Base-by-base conservation (phyloP, 1,140 invertebrate genomes). In the Bombus waltoni region DNA sequence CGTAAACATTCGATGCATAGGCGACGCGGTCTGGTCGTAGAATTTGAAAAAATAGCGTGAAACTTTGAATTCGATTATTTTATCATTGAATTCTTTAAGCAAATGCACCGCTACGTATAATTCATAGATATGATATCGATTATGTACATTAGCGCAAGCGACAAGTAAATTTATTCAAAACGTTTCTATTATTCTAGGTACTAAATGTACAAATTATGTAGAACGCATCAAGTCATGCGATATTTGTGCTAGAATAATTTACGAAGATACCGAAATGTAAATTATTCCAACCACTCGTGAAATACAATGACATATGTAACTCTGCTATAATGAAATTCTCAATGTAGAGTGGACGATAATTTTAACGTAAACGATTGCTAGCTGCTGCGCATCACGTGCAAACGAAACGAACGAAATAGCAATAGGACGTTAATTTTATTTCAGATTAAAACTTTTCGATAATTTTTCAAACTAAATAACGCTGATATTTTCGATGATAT, bases 291-390 rank as follows among this genome's bases (percentile, higher is more conserved):
- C 25, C 59, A 42, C n/a, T 78, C 44, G 9, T 28, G 74, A 75
- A 57, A 57, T 22, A 75, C 47, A 57, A 57, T 75, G 32, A 22
- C 47, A 47, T 35, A 28, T 75, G 47, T 75, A 38, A 13, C 18
- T 75, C 70, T 72, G 28, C 13, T 28, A 11, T 75, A 75, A 75
- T 75, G 44, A 75, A 75, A 57, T 75, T 75, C 47, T 47, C 44
- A 57, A 25, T 38, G 35, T 35, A 35, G 28, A 75, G 47, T 57
- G 74, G 22, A 57, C 74, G 47, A 32, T 47, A 35, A 75, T 75
- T 75, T 75, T 75, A 28, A 57, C 42, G 28, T 38, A 57, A 75
- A 35, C 25, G 42, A n/a, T 53, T 75, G 22, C 44, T 57, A 35
- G 2, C 22, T 15, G 70, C 28, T 22, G 25, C 38, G 6, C 25